These are phyloP conservation scores for Hirtodrosophila histrioides DNA, from an alignment of 2,888 invertebrate genomes.

Conservation along the genomic window DNA sequence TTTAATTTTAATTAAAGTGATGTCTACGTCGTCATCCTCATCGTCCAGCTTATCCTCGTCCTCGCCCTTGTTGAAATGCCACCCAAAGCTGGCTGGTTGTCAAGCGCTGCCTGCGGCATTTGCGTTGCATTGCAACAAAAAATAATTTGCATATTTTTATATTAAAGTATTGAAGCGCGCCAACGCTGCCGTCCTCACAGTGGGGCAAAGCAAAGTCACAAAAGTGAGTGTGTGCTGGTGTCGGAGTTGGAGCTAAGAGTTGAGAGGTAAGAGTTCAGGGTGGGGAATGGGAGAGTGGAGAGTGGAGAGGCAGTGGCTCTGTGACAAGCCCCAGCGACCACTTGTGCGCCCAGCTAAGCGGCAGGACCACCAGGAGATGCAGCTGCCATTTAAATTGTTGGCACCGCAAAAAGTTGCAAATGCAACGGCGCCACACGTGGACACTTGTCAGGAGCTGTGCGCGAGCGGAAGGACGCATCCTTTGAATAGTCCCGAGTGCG, in stretches of 20 bases:
- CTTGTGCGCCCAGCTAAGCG: constrained; percentile 72
- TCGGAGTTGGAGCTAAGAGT: constrained; percentile 4
- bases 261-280: constrained; percentile 19
- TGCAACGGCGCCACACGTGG: constrained; percentile 69
- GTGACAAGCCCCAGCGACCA: constrained; percentile 65
- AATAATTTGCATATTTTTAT: constrained; percentile 71
- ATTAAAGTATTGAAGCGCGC: constrained; percentile 66
- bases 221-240: constrained; percentile 6
- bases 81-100: constrained; percentile 14
- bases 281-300: no score
- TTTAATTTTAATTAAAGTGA: constrained; percentile 73
- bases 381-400: constrained; percentile 70
- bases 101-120: constrained; percentile 38
- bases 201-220: constrained; percentile 49
- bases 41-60: background rate
- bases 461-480: constrained; percentile 27
- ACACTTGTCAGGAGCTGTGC: constrained; percentile 47
- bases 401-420: constrained; percentile 51
- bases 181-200: constrained; percentile 34
- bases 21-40: constrained; percentile 22
- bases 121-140: constrained; percentile 41
- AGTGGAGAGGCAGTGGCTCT: constrained; percentile 19
- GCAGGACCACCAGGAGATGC: constrained; percentile 51
- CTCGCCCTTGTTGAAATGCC: constrained; percentile 4
- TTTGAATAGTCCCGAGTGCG: constrained; percentile 58